Percentiles rank a stretch among this genome's conserved stretches.
These are phyloP conservation scores for Galago senegalensis DNA, from an alignment of 2,797 vertebrate genomes.

Conservation along the genomic window DNA sequence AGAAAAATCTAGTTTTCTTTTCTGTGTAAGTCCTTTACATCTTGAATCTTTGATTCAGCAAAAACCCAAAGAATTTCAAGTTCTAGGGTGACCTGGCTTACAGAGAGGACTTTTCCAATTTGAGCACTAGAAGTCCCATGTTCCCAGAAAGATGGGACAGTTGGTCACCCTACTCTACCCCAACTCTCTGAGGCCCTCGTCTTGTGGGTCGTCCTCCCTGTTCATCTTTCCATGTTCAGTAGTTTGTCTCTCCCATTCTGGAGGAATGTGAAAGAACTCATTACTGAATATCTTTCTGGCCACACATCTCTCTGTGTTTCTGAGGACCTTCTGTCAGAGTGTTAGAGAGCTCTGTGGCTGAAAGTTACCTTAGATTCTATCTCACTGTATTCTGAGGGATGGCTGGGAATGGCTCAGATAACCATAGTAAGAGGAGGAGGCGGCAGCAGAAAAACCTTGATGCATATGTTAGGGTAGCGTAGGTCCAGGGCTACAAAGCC, in stretches of 20 bases:
- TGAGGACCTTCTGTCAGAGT: neutral
- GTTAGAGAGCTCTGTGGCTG: neutral
- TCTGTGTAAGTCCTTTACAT: neutral
- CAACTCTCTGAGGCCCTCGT: neutral
- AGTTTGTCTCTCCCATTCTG: neutral
- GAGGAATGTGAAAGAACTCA: neutral
- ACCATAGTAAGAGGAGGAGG: neutral
- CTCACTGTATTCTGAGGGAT: neutral
- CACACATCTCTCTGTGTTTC: neutral
- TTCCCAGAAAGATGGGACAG: neutral
- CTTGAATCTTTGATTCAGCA: neutral
- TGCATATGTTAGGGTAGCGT: neutral
- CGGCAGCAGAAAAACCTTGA: neutral
- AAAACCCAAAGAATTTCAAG: neutral
- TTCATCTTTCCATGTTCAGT: neutral
- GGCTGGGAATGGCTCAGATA: neutral
- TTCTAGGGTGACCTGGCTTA: neutral
- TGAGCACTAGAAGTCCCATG: neutral
- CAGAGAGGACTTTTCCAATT: neutral
- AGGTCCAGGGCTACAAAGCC: neutral
- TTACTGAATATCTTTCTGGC: neutral
- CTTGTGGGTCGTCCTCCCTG: neutral
- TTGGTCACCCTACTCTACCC: neutral
- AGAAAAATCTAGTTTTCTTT: slow-evolving; percentile 8
- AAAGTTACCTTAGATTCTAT: neutral